Evolutionary conservation across 2,888 invertebrate species (phyloP).

Genomic region (Harpalus rufipes): DNA sequence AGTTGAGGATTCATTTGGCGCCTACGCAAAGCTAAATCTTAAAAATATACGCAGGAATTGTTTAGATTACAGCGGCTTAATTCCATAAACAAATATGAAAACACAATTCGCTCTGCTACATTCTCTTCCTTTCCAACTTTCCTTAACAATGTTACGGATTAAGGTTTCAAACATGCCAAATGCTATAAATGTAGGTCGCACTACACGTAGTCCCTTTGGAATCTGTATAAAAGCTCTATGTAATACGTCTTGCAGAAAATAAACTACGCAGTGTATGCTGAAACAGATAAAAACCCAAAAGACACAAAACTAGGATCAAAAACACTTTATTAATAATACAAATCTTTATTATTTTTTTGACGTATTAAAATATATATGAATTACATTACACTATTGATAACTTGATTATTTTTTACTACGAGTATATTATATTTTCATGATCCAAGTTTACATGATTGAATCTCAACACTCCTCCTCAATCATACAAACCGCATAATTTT

Average conservation of each 20-base stretch:
- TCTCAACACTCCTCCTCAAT: conserved; percentile 19
- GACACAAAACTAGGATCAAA: too few species aligned
- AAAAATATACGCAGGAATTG: not conserved
- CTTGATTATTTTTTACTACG: too few species aligned
- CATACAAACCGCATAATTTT: not conserved
- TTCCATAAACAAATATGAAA: not conserved
- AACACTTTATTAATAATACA: too few species aligned
- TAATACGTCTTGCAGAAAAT: too few species aligned
- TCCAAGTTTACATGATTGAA: too few species aligned
- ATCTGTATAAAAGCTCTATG: not conserved
- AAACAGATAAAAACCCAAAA: too few species aligned
- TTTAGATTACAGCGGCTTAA: not conserved
- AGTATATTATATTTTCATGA: too few species aligned
- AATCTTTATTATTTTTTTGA: too few species aligned
- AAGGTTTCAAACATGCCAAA: not conserved
- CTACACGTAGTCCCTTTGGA: not conserved
- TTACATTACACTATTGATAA: too few species aligned
- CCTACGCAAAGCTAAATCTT: not conserved
- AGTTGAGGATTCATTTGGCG: not conserved
- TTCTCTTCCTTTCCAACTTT: not conserved
- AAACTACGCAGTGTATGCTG: too few species aligned
- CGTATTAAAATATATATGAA: too few species aligned
- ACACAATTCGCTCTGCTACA: not conserved
- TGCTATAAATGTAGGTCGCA: not conserved
- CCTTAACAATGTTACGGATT: not conserved